phyloP scores from a whole-genome alignment of 2,888 invertebrate genomes.

The Onchidella celtica region DNA sequence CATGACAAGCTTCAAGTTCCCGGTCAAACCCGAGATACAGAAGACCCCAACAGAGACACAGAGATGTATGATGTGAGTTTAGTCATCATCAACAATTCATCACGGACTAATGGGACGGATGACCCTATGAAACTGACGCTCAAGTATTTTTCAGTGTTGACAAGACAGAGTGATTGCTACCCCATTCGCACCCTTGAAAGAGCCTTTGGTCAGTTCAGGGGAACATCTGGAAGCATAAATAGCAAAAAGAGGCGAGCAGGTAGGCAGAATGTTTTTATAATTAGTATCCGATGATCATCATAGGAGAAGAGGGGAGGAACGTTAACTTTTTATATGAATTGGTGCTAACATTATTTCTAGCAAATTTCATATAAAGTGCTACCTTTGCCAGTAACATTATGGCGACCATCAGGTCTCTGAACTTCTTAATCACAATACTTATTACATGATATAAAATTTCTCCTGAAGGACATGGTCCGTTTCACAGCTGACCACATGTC shows the following conservation, averaged over 20 bases:
- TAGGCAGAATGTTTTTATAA: too few relatives aligned
- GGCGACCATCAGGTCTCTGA: too few relatives aligned
- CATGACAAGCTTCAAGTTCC: conserved; percentile 35
- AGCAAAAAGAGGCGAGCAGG: background rate
- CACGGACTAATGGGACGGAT: background rate
- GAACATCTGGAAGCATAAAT: background rate
- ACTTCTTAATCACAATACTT: too few relatives aligned
- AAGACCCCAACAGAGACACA: conserved; percentile 82
- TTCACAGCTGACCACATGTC: too few relatives aligned
- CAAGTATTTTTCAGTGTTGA: conserved; percentile 85
- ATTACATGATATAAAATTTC: too few relatives aligned
- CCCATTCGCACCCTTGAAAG: conserved; percentile 81
- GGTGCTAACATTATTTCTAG: too few relatives aligned
- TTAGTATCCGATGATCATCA: too few relatives aligned
- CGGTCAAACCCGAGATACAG: conserved; percentile 4
- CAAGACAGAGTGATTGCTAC: conserved; percentile 80
- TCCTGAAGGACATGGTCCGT: too few relatives aligned
- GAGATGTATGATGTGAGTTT: conserved; percentile 87
- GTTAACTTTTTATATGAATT: too few relatives aligned
- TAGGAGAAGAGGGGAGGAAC: too few relatives aligned
- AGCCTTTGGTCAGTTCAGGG: conserved; percentile 83
- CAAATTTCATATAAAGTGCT: too few relatives aligned
- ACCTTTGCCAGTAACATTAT: too few relatives aligned
- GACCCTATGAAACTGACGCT: conserved; percentile 80
- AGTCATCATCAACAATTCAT: conserved; percentile 83